A percentile compares a stretch with the other conserved stretches of the same genome.
These are phyloP conservation scores for Thalassaphorura encarpata DNA, from an alignment of 1,140 invertebrate species.

Conservation along the genomic window DNA sequence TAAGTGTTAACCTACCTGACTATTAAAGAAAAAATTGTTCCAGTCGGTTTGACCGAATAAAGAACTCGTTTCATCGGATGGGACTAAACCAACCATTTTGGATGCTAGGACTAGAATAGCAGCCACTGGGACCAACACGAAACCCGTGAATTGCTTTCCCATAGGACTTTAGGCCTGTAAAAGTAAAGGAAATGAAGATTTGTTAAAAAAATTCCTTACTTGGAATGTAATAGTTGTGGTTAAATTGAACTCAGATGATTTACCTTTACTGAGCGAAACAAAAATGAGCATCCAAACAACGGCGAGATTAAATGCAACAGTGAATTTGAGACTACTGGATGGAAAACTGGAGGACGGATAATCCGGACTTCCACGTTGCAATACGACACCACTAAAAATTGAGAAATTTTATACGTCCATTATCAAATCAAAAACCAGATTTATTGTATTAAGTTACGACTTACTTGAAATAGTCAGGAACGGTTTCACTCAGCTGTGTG, in stretches of 20 bases:
- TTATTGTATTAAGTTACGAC: too few relatives aligned
- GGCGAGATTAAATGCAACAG: conserved; percentile 77
- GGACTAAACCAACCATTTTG: conserved; percentile 60
- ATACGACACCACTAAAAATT: conserved; percentile 57
- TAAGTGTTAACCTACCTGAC: conserved; percentile 44
- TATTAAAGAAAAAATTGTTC: conserved; percentile 72
- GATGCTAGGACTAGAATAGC: conserved; percentile 59
- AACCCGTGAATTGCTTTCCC: conserved; percentile 70
- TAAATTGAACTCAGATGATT: neutral
- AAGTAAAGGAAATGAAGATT: too few relatives aligned
- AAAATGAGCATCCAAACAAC: conserved; percentile 85
- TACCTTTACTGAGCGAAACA: conserved; percentile 74
- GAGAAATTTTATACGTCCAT: too few relatives aligned
- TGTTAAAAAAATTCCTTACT: too few relatives aligned
- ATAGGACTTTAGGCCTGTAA: conserved; percentile 61
- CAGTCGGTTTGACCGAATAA: conserved; percentile 65
- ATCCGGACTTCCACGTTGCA: conserved; percentile 56
- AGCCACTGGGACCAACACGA: conserved; percentile 59
- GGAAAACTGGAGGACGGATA: conserved; percentile 24
- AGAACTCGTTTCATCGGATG: conserved; percentile 48
- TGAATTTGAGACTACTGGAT: conserved; percentile 57
- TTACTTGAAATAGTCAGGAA: conserved; percentile 56
- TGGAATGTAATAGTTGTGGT: too few relatives aligned
- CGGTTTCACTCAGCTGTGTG: conserved; percentile 45
- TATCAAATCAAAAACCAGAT: too few relatives aligned